A percentile compares a stretch with the other conserved stretches of the same genome.
phyloP scores from a whole-genome alignment of 2,797 vertebrate genomes.

The Mormyrus hasselquistii region DNA sequence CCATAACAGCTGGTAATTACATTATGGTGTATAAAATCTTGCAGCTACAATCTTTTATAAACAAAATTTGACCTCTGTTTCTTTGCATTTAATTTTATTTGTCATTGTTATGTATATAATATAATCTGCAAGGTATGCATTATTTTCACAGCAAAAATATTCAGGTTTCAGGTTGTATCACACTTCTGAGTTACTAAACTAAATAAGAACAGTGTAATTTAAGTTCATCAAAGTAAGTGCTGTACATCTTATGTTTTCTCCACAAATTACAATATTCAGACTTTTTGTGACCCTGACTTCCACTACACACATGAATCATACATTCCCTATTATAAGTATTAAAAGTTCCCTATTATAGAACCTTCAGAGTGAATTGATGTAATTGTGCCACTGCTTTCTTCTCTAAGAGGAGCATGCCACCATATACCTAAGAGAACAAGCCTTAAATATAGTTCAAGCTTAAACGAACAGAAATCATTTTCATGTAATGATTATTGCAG shows the following conservation, averaged over 20 bases:
- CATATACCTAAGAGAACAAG: conserved; percentile 23
- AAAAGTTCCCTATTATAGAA: neutral
- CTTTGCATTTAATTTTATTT: neutral
- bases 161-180: neutral
- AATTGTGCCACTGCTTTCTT: conserved; percentile 25
- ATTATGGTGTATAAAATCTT: neutral
- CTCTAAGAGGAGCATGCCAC: conserved; percentile 36
- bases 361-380: conserved; percentile 29
- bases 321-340: neutral
- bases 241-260: neutral
- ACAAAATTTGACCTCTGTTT: neutral
- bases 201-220: neutral
- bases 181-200: neutral
- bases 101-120: neutral
- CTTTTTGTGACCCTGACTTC: neutral
- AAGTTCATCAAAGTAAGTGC: neutral
- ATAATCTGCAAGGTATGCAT: neutral
- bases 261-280: neutral
- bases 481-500: conserved; percentile 13
- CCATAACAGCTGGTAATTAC: neutral
- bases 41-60: neutral
- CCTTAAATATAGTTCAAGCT: conserved; percentile 8
- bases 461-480: conserved; percentile 17
- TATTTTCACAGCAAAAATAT: neutral
- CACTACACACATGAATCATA: neutral